A percentile compares a stretch with the other conserved stretches of the same genome.
Evolutionary conservation across 1,140 invertebrate genomes (phyloP).

Genomic region (Schlechtendalia chinensis): DNA sequence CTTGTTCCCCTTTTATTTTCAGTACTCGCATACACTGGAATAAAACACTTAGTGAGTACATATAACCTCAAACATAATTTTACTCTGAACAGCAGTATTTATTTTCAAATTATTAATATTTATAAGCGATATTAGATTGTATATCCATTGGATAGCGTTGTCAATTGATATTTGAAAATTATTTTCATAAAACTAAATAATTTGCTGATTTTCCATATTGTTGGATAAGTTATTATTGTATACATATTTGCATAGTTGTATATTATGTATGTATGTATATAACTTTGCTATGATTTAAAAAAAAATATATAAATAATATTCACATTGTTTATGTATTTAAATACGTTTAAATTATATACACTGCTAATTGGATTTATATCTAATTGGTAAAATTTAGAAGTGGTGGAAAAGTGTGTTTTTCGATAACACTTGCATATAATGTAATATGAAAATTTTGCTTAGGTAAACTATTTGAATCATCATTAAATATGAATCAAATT

Average conservation of each 20-base stretch:
- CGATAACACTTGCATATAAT: neutral
- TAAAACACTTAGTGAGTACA: slow-evolving; percentile 30
- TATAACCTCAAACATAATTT: slow-evolving; percentile 40
- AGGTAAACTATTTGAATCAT: neutral
- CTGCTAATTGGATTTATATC: neutral
- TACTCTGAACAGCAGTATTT: neutral
- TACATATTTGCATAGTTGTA: neutral
- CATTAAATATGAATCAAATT: neutral
- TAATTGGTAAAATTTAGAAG: neutral
- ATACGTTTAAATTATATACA: no score
- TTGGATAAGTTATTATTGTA: no score
- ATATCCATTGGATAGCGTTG: neutral
- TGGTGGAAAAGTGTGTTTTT: neutral
- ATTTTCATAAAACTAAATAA: no score
- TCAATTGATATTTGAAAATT: neutral
- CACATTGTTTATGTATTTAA: no score
- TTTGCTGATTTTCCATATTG: neutral
- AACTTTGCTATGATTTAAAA: no score
- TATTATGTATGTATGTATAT: neutral
- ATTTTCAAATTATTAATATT: neutral
- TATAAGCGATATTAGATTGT: neutral
- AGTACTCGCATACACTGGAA: neutral
- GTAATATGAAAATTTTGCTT: neutral
- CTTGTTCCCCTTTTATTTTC: neutral
- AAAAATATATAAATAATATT: no score